Conservation (phyloP, 2,888 invertebrate genomes). For the Drosophila barbarae region DNA sequence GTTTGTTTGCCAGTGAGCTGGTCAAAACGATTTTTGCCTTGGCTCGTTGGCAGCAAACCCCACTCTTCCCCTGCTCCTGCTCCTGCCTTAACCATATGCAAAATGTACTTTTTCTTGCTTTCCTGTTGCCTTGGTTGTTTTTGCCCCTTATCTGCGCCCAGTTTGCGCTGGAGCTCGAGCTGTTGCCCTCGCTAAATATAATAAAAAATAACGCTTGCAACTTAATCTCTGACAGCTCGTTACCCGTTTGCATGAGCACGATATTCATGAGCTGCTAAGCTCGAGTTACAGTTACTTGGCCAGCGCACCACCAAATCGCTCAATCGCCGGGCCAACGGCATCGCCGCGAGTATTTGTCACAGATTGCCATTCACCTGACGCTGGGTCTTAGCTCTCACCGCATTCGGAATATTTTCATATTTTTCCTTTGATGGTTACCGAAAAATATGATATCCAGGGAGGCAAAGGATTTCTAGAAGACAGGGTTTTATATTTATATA, state of each 20-base stretch:
- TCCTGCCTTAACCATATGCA: slow-evolving; percentile 64
- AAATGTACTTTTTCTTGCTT: slow-evolving; percentile 65
- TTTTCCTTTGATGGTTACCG: background rate
- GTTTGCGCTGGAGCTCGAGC: slow-evolving; percentile 5
- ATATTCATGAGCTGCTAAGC: slow-evolving; percentile 77
- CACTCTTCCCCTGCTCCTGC: background rate
- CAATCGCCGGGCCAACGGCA: slow-evolving; percentile 5
- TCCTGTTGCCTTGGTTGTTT: slow-evolving; percentile 30
- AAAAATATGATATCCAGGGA: background rate
- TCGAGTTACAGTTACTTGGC: slow-evolving; percentile 72
- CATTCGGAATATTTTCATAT: background rate
- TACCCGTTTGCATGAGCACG: slow-evolving; percentile 74
- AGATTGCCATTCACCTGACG: slow-evolving; percentile 55
- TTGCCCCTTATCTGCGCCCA: slow-evolving; percentile 60
- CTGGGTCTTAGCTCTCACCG: slow-evolving; percentile 3
- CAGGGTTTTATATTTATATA: no score
- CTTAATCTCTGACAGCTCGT: slow-evolving; percentile 77
- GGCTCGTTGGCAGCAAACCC: slow-evolving; percentile 35
- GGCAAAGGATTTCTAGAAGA: background rate
- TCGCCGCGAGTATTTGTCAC: slow-evolving; percentile 30
- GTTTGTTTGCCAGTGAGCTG: slow-evolving; percentile 63
- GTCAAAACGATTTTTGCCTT: slow-evolving; percentile 73
- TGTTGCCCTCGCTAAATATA: slow-evolving; percentile 60
- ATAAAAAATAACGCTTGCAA: slow-evolving; percentile 75
- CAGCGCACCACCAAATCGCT: slow-evolving; percentile 11